These are phyloP conservation scores for Sceliomorpha sp. DNA, from an alignment of 2,888 invertebrate species.

Conservation along the genomic window DNA sequence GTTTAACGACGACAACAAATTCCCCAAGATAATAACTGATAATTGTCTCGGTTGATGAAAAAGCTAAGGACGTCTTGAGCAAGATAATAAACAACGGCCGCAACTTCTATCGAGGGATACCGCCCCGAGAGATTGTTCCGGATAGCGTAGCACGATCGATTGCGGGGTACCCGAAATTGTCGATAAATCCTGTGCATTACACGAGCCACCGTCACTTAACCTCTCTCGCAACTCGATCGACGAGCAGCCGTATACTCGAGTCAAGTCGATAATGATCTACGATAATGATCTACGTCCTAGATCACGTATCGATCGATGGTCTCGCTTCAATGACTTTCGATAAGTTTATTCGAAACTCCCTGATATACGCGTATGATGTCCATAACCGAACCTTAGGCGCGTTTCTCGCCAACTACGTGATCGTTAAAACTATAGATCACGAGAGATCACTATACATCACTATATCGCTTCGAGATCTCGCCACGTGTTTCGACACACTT, in stretches of 20 bases:
- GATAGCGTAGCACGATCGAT: constrained; percentile 26
- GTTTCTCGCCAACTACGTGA: constrained; percentile 20
- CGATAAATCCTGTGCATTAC: constrained; percentile 14
- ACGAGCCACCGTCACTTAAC: constrained; percentile 22
- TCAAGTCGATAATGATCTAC: constrained; percentile 41
- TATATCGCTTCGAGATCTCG: too few species aligned
- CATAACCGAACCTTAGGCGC: constrained; percentile 17
- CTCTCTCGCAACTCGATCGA: constrained; percentile 28
- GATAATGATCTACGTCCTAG: constrained; percentile 27
- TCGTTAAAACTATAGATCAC: constrained; percentile 17
- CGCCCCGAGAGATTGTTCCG: constrained; percentile 32
- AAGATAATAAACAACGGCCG: background rate
- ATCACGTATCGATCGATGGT: constrained; percentile 36
- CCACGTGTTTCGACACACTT: too few species aligned
- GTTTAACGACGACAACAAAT: too few species aligned
- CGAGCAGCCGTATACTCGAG: constrained; percentile 17
- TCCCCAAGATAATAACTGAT: too few species aligned
- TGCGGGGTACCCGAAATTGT: constrained; percentile 20
- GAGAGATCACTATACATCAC: constrained; percentile 23
- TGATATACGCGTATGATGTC: constrained; percentile 21
- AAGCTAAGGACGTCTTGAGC: too few species aligned
- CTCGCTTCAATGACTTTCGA: constrained; percentile 39
- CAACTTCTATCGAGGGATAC: constrained; percentile 9
- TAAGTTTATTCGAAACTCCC: constrained; percentile 42
- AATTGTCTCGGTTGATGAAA: too few species aligned